Percentiles rank a stretch among this genome's conserved stretches.
These are phyloP conservation scores for Chiroxiphia lanceolata DNA, from an alignment of 2,797 vertebrate species.

Conservation along the genomic window DNA sequence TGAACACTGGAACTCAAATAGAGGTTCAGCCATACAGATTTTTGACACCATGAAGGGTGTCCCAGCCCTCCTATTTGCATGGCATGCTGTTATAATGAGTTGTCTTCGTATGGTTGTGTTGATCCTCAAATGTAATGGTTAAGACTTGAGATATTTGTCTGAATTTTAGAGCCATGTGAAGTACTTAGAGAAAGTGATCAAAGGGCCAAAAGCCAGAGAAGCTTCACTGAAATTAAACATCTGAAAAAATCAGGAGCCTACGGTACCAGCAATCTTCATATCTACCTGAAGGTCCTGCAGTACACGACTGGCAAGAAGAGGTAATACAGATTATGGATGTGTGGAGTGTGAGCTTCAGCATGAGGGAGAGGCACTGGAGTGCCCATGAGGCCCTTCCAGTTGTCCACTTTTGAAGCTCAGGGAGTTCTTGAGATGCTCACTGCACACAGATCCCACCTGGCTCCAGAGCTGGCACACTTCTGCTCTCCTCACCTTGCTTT, in stretches of 20 bases:
- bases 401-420: not conserved
- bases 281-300: not conserved
- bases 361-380: not conserved
- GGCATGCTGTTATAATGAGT: not conserved
- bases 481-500: not conserved
- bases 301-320: not conserved
- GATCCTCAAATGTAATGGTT: not conserved
- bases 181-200: not conserved
- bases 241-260: not conserved
- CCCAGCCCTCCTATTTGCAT: not conserved
- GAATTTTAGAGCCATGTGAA: not conserved
- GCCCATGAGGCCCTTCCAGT: not conserved
- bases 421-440: not conserved
- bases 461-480: not conserved
- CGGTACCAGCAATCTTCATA: not conserved
- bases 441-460: not conserved
- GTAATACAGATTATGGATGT: too few species aligned
- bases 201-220: not conserved
- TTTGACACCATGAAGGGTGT: not conserved
- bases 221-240: not conserved
- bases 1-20: not conserved
- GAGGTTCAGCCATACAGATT: not conserved
- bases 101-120: not conserved
- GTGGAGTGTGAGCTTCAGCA: not conserved
- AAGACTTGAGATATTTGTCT: not conserved